A percentile compares a stretch with the other conserved stretches of the same genome.
Conservation (phyloP, 2,797 vertebrate genomes). For the Furcifer pardalis region DNA sequence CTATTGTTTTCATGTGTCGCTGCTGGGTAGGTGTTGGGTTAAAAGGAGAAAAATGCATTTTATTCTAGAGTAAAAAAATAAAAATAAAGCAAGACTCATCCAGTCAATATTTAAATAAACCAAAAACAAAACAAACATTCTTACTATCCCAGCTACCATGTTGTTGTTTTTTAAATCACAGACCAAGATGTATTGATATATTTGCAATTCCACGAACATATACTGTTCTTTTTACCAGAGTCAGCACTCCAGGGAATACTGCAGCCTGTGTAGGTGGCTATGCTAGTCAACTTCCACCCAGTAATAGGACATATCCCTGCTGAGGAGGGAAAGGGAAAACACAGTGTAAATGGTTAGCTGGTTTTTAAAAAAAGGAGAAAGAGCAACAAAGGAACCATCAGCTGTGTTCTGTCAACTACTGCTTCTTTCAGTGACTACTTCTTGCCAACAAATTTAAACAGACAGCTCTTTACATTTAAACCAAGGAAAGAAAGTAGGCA, state of each 20-base stretch:
- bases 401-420: conserved; percentile 8
- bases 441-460: conserved; percentile 36
- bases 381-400: conserved; percentile 34
- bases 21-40: background rate
- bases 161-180: background rate
- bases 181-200: conserved; percentile 21
- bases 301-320: conserved; percentile 41
- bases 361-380: conserved; percentile 41
- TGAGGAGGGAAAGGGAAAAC: conserved; percentile 46
- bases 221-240: conserved; percentile 39
- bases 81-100: no score
- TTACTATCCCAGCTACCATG: background rate
- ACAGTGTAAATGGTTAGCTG: conserved; percentile 24
- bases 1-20: background rate
- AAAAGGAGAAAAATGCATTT: no score
- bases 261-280: conserved; percentile 40
- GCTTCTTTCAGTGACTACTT: conserved; percentile 14
- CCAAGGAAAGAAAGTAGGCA: background rate
- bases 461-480: conserved; percentile 14
- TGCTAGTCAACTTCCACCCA: conserved; percentile 28
- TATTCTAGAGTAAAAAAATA: no score
- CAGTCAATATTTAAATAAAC: background rate
- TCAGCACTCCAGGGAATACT: conserved; percentile 30
- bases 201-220: conserved; percentile 44
- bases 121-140: background rate